Evolutionary conservation across 2,113 vertebrate species (phyloP), one percentile per base, ranked within the genome.

Genomic region (Caranx ignobilis): DNA sequence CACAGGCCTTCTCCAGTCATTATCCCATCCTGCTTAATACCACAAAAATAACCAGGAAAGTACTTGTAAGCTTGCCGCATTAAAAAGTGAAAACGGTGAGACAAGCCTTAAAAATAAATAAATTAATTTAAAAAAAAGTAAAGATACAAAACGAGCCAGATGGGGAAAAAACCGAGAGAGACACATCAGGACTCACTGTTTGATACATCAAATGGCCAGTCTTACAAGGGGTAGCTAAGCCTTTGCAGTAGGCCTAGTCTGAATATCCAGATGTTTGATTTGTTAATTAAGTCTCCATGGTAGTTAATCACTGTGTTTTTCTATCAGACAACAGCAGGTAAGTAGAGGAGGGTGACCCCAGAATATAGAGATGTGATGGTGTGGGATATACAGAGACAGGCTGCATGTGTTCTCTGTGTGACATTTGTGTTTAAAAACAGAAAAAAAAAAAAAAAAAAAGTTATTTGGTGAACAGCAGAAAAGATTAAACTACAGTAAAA

Each of bases 191-290:
- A 83, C 35, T 12, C 81, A 75, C 67, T 63, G 87, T 86, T 89
- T 89, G 86, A 91, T 82, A 82, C 66, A 88, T 92, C 83, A 91
- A 92, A 90, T 89, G 81, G 69, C 83, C 82, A 87, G 59, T 82
- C 70, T 79, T 84, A 87, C 41, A 67, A 84, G 82, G 85, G 73
- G 81, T 63, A 67, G 79, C 76, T 67, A 72, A 77, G 61, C 39
- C 73, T 83, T 71, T 71, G 73, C 79, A 89, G 80, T 75, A 82
- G 86, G 80, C 86, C 71, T 72, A 80, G 71, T 88, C 83, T 88
- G 88, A 90, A 90, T 88, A 91, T 92, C 90, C 93, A 94, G 93
- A 94, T 95, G 94, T 93, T 92, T 93, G 91, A 93, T 93, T 91
- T 90, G 89, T 93, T 93, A 95, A 94, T 95, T 94, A 94, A 93